Evolutionary conservation across 2,888 invertebrate genomes (phyloP).

Genomic region (Mythimna albipuncta): DNA sequence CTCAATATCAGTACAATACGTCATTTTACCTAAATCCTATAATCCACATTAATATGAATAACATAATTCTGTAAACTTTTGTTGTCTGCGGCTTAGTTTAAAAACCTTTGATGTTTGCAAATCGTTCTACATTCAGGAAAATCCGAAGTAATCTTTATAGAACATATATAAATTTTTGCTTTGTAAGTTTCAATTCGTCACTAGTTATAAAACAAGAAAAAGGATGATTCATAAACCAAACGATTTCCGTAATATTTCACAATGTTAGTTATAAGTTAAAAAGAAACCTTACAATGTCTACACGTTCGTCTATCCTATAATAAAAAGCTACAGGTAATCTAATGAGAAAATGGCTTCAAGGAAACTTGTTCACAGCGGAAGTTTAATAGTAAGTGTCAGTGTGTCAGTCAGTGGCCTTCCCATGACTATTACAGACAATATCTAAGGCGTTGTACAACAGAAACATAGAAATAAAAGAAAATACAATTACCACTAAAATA

Average conservation of each 20-base stretch:
- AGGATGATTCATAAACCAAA: constrained; percentile 38
- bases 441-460: too few species aligned
- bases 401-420: too few species aligned
- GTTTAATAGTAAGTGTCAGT: too few species aligned
- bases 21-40: constrained; percentile 26
- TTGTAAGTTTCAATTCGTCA: constrained; percentile 1
- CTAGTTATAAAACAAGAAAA: constrained; percentile 9
- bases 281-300: not conserved
- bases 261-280: not conserved
- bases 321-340: too few species aligned
- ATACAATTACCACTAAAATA: too few species aligned
- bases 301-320: too few species aligned
- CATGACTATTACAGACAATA: too few species aligned
- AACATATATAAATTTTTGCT: constrained; percentile 6
- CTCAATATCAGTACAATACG: constrained; percentile 16
- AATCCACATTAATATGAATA: constrained; percentile 46
- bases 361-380: too few species aligned
- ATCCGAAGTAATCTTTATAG: constrained; percentile 19
- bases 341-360: too few species aligned
- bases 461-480: too few species aligned
- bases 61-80: constrained; percentile 48
- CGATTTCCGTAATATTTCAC: constrained; percentile 14
- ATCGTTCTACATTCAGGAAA: constrained; percentile 21
- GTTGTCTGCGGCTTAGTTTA: constrained; percentile 48
- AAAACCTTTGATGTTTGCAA: constrained; percentile 39